phyloP scores from a whole-genome alignment of 2,797 vertebrate species.

The Muscicapa comitata region DNA sequence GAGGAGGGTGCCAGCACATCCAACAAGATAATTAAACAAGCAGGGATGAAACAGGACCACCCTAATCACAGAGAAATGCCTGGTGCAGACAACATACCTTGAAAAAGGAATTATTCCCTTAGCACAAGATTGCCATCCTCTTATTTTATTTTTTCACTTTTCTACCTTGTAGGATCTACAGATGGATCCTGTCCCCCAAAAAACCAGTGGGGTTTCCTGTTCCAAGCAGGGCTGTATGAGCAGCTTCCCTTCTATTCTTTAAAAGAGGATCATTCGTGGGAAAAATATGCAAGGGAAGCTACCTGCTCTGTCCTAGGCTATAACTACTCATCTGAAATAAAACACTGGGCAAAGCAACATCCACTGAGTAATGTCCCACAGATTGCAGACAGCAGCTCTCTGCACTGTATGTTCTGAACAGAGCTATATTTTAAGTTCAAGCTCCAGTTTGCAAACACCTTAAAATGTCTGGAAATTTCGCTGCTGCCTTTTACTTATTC shows the following conservation, averaged over 20 bases:
- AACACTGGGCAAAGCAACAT: background rate
- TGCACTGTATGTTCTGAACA: background rate
- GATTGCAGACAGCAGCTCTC: background rate
- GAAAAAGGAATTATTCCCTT: background rate
- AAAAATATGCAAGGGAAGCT: background rate
- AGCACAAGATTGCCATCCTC: background rate
- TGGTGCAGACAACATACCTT: background rate
- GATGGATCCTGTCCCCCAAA: too few species aligned
- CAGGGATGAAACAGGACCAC: background rate
- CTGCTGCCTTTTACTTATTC: background rate
- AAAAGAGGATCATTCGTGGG: background rate
- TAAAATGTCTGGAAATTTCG: background rate
- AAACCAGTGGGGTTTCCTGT: background rate
- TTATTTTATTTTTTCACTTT: background rate
- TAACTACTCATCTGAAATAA: background rate
- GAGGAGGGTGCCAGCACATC: background rate
- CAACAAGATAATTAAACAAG: background rate
- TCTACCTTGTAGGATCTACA: fast-evolving
- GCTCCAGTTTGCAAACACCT: background rate
- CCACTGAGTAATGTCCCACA: background rate
- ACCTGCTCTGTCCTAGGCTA: background rate
- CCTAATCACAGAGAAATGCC: background rate
- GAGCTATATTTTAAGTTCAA: background rate
- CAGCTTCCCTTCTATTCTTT: background rate
- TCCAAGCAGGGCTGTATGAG: background rate